Evolutionary conservation across 2,888 invertebrate genomes (phyloP).

Genomic region (Aphidius colemani): DNA sequence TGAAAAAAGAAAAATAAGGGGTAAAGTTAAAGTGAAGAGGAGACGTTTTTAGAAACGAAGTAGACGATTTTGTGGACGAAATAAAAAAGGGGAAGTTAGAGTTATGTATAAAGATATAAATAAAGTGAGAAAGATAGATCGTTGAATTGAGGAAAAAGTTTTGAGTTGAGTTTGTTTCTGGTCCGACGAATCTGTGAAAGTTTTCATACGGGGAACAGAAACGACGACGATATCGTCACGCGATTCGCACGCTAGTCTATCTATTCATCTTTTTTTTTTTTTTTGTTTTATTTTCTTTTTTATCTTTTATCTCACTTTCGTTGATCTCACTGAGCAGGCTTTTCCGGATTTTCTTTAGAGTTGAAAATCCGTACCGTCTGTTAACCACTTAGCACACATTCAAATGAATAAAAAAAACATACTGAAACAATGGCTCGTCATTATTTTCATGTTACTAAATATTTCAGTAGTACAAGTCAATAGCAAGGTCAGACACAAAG

Average conservation of each 20-base stretch:
- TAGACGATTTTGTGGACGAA: constrained; percentile 13
- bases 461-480: too few species aligned
- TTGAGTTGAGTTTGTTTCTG: constrained; percentile 25
- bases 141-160: constrained; percentile 22
- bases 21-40: neutral
- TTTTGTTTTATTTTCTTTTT: neutral
- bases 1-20: neutral
- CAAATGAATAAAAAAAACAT: too few species aligned
- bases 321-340: constrained; percentile 15
- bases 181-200: constrained; percentile 24
- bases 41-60: neutral
- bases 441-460: too few species aligned
- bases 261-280: constrained; percentile 28
- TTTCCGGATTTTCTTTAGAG: neutral
- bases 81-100: constrained; percentile 2
- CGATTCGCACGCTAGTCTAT: constrained; percentile 34
- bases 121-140: constrained; percentile 19
- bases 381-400: too few species aligned
- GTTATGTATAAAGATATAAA: constrained; percentile 22
- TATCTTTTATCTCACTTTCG: constrained; percentile 9
- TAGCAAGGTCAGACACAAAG: too few species aligned
- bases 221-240: constrained; percentile 38
- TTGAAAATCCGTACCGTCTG: too few species aligned
- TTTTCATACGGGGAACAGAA: constrained; percentile 17
- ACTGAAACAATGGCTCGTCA: too few species aligned